Evolutionary conservation across 2,113 vertebrate species (phyloP).

Genomic region (Prunella himalayana): DNA sequence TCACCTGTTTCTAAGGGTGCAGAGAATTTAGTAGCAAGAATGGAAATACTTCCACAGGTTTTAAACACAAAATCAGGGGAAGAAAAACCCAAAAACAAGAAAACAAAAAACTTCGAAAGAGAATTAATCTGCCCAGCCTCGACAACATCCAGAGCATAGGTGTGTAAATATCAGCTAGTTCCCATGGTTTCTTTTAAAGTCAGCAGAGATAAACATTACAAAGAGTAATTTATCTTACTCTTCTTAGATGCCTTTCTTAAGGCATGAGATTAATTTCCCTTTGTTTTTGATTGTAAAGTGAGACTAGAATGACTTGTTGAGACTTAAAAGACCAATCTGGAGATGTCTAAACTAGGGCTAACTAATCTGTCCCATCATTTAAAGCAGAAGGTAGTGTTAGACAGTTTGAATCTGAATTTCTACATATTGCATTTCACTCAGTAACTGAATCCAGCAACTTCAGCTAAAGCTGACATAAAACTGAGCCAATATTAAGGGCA

Average conservation of each 20-base stretch:
- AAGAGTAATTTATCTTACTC: slow-evolving; percentile 22
- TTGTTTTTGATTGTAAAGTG: neutral
- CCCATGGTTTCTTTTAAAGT: slow-evolving; percentile 4
- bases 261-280: slow-evolving; percentile 4
- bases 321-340: neutral
- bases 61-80: neutral
- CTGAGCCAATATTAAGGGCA: neutral
- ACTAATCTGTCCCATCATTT: neutral
- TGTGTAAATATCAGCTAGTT: neutral
- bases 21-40: neutral
- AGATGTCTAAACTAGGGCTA: neutral
- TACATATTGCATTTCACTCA: neutral
- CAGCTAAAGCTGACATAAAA: neutral
- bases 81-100: neutral
- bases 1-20: neutral
- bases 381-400: neutral
- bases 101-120: neutral
- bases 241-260: neutral
- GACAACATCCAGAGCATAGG: neutral
- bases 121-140: neutral
- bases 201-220: slow-evolving; percentile 8
- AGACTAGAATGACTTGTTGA: neutral
- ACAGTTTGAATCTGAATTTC: neutral
- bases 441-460: neutral
- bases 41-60: neutral